phyloP scores from a whole-genome alignment of 2,888 invertebrate genomes.

The Lasioglossum marginatum region DNA sequence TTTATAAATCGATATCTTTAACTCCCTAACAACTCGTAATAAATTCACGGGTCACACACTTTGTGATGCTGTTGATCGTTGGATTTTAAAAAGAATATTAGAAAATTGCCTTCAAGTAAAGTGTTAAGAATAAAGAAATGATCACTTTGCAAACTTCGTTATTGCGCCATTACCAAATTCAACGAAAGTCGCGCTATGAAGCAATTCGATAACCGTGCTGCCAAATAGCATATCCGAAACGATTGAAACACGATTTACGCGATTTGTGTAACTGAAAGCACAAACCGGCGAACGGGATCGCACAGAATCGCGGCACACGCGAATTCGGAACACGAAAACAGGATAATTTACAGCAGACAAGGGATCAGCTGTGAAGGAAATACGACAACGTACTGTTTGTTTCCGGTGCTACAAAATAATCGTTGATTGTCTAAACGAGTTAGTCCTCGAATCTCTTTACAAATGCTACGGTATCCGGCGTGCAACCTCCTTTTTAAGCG shows the following conservation, averaged over 20 bases:
- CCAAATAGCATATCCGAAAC: not conserved
- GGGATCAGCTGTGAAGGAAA: not conserved
- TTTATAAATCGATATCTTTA: not conserved
- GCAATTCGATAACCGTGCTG: conserved; percentile 13
- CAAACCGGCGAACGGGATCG: not conserved
- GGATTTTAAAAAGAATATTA: not conserved
- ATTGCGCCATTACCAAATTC: not conserved
- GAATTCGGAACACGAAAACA: not conserved
- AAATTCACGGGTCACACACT: not conserved
- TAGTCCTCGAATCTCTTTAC: conserved; percentile 57
- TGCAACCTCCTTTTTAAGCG: conserved; percentile 42
- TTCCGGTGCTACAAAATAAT: conserved; percentile 41
- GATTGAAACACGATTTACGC: not conserved
- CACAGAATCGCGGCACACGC: not conserved
- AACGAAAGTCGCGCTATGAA: not conserved
- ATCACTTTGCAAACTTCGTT: not conserved
- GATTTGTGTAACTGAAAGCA: not conserved
- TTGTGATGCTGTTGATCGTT: not conserved
- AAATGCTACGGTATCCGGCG: conserved; percentile 48
- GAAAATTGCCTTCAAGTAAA: not conserved
- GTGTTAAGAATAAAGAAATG: not conserved
- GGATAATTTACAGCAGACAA: conserved; percentile 26
- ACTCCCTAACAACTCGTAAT: not conserved
- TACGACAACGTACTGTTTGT: conserved; percentile 27
- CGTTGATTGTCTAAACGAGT: conserved; percentile 54